phyloP scores from a whole-genome alignment of 2,113 vertebrate genomes.

The Heptranchias perlo region DNA sequence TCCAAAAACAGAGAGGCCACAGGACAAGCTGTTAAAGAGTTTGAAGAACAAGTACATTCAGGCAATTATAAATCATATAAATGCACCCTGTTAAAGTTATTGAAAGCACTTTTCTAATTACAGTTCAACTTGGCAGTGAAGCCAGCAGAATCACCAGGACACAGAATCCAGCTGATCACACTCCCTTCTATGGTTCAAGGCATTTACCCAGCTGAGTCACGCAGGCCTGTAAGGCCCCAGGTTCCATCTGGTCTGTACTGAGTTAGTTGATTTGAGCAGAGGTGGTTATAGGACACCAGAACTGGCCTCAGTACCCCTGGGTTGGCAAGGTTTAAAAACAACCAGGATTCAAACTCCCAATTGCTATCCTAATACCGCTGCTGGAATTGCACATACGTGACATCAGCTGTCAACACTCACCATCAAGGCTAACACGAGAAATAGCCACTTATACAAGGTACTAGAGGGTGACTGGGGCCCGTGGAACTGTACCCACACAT shows the following conservation, averaged over 20 bases:
- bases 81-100: neutral
- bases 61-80: neutral
- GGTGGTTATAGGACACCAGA: neutral
- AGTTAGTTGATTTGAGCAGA: neutral
- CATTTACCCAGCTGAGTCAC: neutral
- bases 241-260: neutral
- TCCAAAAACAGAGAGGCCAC: neutral
- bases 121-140: neutral
- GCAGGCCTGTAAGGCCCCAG: neutral
- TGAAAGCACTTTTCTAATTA: neutral
- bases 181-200: neutral
- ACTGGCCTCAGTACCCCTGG: no score
- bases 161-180: no score
- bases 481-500: no score
- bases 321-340: no score
- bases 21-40: neutral
- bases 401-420: no score
- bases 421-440: no score
- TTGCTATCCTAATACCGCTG: neutral
- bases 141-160: no score
- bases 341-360: neutral
- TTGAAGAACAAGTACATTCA: neutral
- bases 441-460: no score
- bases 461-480: no score
- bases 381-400: no score